Evolutionary conservation across 2,113 vertebrate species (phyloP).

Genomic region (Mormoops blainvillei): DNA sequence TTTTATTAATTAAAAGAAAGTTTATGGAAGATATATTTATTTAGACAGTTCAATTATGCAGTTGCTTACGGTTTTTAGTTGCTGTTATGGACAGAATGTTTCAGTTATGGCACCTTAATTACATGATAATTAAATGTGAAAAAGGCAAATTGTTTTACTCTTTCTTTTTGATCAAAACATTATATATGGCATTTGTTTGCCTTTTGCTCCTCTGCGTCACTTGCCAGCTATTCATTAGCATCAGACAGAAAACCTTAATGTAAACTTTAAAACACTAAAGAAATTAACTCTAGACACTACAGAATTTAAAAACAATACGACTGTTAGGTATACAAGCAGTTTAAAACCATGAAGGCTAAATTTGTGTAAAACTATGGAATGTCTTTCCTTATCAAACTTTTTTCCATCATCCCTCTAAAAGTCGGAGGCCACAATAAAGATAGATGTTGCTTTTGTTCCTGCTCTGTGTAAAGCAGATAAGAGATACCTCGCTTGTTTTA

Average conservation of each 20-base stretch:
- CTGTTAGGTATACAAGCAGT: not conserved
- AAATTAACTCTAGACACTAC: not conserved
- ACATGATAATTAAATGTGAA: not conserved
- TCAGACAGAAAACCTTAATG: not conserved
- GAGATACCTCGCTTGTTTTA: not conserved
- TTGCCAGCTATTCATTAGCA: slow-evolving; percentile 13
- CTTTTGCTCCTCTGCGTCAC: not conserved
- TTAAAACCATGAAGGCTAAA: not conserved
- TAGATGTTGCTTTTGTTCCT: not conserved
- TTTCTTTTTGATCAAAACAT: not conserved
- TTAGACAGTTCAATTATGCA: not conserved
- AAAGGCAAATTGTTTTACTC: slow-evolving; percentile 13
- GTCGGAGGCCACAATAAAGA: not conserved
- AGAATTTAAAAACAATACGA: not conserved
- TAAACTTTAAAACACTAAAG: slow-evolving; percentile 26
- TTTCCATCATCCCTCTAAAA: not conserved
- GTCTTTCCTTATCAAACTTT: not conserved
- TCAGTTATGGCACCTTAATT: slow-evolving; percentile 20
- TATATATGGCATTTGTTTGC: not conserved
- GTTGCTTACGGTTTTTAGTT: not conserved
- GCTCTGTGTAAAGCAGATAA: not conserved
- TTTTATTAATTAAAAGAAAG: not conserved
- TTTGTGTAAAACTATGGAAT: not conserved
- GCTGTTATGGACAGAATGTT: not conserved
- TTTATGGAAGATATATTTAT: not conserved